These are phyloP conservation scores for Tribolium madens DNA, from an alignment of 1,140 invertebrate genomes.

Conservation along the genomic window DNA sequence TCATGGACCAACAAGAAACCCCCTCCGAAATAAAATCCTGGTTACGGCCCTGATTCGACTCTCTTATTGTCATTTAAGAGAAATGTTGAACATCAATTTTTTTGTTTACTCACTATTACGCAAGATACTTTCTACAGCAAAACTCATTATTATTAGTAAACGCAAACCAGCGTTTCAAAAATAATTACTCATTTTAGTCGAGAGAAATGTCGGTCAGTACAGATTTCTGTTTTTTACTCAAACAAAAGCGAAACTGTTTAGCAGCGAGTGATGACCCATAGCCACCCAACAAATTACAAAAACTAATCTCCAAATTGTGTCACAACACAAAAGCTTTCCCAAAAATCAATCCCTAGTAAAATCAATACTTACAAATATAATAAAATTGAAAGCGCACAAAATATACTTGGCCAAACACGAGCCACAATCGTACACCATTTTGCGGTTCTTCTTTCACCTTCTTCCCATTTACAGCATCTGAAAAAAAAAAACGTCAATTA, in stretches of 20 bases:
- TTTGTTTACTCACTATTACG: neutral
- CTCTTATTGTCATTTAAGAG: neutral
- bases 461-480: slow-evolving; percentile 1
- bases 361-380: slow-evolving; percentile 78
- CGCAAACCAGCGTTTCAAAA: neutral
- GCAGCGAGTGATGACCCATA: too few species aligned
- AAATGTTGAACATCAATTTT: neutral
- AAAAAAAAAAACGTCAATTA: neutral
- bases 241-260: neutral
- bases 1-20: too few species aligned
- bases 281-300: neutral
- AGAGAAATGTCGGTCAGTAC: neutral
- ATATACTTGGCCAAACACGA: slow-evolving; percentile 79
- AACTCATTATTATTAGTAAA: too few species aligned
- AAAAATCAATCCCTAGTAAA: neutral
- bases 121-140: neutral
- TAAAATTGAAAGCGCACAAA: slow-evolving; percentile 81
- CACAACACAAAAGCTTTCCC: neutral
- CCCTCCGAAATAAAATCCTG: too few species aligned
- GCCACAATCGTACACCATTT: slow-evolving; percentile 69
- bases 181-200: neutral
- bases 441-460: slow-evolving; percentile 10
- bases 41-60: too few species aligned
- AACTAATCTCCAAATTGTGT: neutral
- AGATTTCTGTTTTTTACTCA: neutral